Evolutionary conservation across 2,888 invertebrate genomes (phyloP).

Genomic region (Lithophane semibrunnea): DNA sequence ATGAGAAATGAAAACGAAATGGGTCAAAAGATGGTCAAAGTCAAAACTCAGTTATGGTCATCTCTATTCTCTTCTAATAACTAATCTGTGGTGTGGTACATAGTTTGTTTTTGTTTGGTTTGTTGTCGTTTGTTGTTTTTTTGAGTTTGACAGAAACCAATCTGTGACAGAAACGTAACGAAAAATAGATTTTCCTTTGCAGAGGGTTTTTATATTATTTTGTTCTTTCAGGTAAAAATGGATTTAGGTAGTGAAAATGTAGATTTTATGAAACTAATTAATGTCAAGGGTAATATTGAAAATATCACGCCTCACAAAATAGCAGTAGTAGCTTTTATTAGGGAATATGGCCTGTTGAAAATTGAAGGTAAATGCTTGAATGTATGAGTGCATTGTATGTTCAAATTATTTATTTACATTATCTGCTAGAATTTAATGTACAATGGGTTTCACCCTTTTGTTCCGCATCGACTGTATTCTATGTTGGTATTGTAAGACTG

Average conservation of each 20-base stretch:
- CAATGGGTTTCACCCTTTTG: not conserved
- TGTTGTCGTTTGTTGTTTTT: no score
- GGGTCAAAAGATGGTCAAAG: no score
- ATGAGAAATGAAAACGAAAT: no score
- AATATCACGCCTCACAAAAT: conserved; percentile 95
- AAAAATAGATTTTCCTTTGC: not conserved
- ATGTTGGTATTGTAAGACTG: not conserved
- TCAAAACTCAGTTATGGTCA: no score
- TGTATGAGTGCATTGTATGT: not conserved
- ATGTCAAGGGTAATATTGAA: conserved; percentile 88
- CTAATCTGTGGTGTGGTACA: no score
- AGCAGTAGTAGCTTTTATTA: conserved; percentile 93
- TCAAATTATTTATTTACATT: not conserved
- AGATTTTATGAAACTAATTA: conserved; percentile 84
- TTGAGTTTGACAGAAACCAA: no score
- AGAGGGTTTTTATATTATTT: not conserved
- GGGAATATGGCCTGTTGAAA: conserved; percentile 93
- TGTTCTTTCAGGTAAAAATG: conserved; percentile 69
- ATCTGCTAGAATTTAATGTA: not conserved
- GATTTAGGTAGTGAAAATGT: conserved; percentile 80
- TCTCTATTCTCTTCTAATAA: no score
- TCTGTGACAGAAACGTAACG: not conserved
- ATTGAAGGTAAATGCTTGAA: conserved; percentile 78
- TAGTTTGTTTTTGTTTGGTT: no score
- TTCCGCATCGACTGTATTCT: not conserved